Evolutionary conservation across 2,888 invertebrate genomes (phyloP).

Genomic region (Conchocele bisecta): DNA sequence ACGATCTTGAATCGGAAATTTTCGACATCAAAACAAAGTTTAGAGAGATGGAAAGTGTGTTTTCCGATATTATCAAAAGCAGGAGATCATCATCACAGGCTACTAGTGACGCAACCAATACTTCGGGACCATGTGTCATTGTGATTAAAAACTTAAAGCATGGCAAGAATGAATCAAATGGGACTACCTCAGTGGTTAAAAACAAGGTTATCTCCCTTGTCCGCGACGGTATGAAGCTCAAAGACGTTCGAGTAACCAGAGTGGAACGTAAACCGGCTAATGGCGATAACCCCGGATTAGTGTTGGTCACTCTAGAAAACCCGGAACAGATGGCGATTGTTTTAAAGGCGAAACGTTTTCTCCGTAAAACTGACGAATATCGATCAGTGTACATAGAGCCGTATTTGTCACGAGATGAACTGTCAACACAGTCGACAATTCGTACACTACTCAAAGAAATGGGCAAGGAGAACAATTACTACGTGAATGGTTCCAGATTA

Average conservation of each 20-base stretch:
- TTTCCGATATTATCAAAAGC: too few species aligned
- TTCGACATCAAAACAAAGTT: too few species aligned
- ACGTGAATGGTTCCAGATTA: not conserved
- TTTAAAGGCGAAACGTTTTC: not conserved
- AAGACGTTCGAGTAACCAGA: not conserved
- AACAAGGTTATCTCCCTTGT: constrained; percentile 10
- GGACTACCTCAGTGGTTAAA: not conserved
- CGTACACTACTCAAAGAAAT: constrained; percentile 1
- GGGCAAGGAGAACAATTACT: not conserved
- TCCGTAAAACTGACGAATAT: constrained; percentile 7
- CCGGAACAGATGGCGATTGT: not conserved
- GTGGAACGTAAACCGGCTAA: not conserved
- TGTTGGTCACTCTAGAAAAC: not conserved
- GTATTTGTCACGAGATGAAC: not conserved
- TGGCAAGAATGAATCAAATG: not conserved
- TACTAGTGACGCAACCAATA: too few species aligned
- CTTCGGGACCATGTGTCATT: not conserved
- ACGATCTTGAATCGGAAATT: too few species aligned
- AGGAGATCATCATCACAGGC: too few species aligned
- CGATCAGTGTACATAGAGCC: constrained; percentile 5
- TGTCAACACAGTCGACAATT: not conserved
- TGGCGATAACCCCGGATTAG: not conserved
- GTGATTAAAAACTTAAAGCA: not conserved
- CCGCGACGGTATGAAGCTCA: constrained; percentile 1
- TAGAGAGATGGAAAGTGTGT: too few species aligned